These are phyloP conservation scores for Meiosimyza platycephala DNA, from an alignment of 2,888 invertebrate genomes.

Conservation along the genomic window DNA sequence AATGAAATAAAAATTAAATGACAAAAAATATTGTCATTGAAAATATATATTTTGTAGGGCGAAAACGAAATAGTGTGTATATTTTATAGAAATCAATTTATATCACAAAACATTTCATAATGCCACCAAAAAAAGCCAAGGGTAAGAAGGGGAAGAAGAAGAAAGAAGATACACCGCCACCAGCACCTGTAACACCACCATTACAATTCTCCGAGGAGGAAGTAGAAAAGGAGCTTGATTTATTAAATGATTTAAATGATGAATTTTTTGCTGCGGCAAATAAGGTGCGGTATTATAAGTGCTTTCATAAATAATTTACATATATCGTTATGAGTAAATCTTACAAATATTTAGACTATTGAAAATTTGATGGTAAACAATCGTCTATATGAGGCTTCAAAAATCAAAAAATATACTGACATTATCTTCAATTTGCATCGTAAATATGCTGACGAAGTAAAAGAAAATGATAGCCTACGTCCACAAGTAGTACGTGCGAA, in stretches of 20 bases:
- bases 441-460: conserved; percentile 51
- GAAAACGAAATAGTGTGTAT: too few relatives aligned
- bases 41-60: too few relatives aligned
- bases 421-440: conserved; percentile 54
- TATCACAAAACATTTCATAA: conserved; percentile 29
- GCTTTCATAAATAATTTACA: neutral
- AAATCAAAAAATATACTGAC: conserved; percentile 55
- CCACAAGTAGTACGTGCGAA: conserved; percentile 53
- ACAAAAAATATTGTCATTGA: too few relatives aligned
- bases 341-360: conserved; percentile 46
- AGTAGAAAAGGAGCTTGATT: conserved; percentile 54
- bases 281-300: conserved; percentile 29
- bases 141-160: conserved; percentile 45
- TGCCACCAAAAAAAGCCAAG: conserved; percentile 37
- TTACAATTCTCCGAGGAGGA: conserved; percentile 45
- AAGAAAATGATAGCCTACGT: conserved; percentile 42
- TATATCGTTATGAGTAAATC: too few relatives aligned
- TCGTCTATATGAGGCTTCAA: conserved; percentile 52
- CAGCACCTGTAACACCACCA: conserved; percentile 37
- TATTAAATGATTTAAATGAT: conserved; percentile 54
- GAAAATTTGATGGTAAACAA: conserved; percentile 51
- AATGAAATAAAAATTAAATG: too few relatives aligned
- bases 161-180: conserved; percentile 40
- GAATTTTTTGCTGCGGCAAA: conserved; percentile 54
- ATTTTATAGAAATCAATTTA: neutral